phyloP scores from a whole-genome alignment of 2,113 vertebrate species.

The Anthoscopus minutus region DNA sequence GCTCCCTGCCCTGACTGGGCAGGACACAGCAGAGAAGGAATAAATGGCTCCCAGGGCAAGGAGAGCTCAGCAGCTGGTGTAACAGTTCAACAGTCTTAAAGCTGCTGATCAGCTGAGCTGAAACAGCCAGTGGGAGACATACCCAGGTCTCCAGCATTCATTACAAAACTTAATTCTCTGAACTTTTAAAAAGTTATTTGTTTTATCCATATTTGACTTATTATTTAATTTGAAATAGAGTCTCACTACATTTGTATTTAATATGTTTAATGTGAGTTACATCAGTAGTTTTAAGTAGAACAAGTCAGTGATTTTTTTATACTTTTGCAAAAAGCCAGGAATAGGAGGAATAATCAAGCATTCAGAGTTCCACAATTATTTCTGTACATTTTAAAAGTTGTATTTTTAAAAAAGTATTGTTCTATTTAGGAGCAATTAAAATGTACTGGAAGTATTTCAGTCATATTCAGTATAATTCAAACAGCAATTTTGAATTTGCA shows the following conservation, averaged over 20 bases:
- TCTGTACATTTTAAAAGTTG: neutral
- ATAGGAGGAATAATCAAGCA: neutral
- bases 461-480: neutral
- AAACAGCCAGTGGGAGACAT: neutral
- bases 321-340: neutral
- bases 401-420: constrained; percentile 27
- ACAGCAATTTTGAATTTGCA: neutral
- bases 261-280: neutral
- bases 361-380: neutral
- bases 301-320: neutral
- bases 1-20: neutral
- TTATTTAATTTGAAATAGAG: neutral
- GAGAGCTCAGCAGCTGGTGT: neutral
- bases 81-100: neutral
- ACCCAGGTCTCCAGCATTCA: neutral
- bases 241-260: neutral
- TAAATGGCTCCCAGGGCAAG: neutral
- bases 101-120: neutral
- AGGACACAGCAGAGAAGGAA: fast-evolving
- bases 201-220: neutral
- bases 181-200: neutral
- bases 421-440: neutral
- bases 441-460: neutral
- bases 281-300: neutral
- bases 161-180: neutral